phyloP scores from a whole-genome alignment of 1,140 invertebrate genomes.

The Ectropis grisescens region DNA sequence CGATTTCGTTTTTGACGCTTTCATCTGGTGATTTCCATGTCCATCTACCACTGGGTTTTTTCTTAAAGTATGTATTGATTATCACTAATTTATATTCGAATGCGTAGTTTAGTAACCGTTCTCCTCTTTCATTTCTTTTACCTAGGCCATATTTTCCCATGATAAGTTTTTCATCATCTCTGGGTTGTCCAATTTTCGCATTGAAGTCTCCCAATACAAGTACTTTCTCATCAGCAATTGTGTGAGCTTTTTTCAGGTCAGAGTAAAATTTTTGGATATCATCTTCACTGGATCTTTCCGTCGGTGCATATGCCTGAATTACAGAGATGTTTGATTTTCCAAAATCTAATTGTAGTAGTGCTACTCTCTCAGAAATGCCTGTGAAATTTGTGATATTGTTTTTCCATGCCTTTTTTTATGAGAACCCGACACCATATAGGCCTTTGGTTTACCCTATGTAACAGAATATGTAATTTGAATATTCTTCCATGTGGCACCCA shows the following conservation, averaged over 20 bases:
- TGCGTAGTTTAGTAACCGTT: background rate
- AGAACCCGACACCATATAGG: too few relatives aligned
- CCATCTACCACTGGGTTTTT: conserved; percentile 1
- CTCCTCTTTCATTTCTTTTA: conserved; percentile 1
- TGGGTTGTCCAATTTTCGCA: background rate
- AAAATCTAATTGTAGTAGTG: conserved; percentile 2
- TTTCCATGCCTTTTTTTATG: background rate
- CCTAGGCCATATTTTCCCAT: background rate
- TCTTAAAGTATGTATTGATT: conserved; percentile 2
- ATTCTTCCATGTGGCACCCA: conserved; percentile 1
- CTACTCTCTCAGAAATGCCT: conserved; percentile 2
- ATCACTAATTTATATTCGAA: conserved; percentile 1
- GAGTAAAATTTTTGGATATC: background rate
- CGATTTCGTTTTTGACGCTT: conserved; percentile 2
- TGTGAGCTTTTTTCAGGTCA: background rate
- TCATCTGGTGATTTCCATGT: conserved; percentile 1
- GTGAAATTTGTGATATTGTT: conserved; percentile 1
- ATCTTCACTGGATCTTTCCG: background rate
- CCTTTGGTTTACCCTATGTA: background rate
- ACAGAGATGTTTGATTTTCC: background rate
- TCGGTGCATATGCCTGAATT: conserved; percentile 3
- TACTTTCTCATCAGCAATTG: conserved; percentile 1
- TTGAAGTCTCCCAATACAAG: background rate
- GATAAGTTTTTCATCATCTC: background rate
- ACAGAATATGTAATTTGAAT: background rate